Evolutionary conservation across 2,888 invertebrate genomes (phyloP), one percentile per base, ranked within the genome.

Genomic region (Diplolepis rosae): DNA sequence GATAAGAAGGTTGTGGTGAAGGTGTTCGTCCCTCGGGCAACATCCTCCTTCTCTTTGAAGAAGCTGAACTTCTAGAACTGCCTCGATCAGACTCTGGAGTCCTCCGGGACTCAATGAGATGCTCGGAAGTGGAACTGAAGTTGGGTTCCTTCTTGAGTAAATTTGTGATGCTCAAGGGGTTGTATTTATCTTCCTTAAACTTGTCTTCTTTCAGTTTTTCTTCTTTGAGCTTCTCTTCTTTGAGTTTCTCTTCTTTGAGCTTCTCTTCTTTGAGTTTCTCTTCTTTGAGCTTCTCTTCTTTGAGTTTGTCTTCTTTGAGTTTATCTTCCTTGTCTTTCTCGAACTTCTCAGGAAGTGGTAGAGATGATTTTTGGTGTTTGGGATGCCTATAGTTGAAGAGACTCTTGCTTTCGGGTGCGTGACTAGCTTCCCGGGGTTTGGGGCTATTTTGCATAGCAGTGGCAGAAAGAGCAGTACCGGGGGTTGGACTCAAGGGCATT

Each of bases 31-130:
- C 84, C 73, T 87, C 86, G 42, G 87, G 87, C 69, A 87, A 66
- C 88, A 86, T 87, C 77, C 86, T 79, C 72, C 80, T 81, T 78
- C 86, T 80, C 79, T 86, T 86, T 13, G 84, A 84, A n/a, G 87
- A 87, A 6, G 84, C 85, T 1, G 87, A 87, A 75, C 87, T 87
- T 67, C 79, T 78, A 30, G 87, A 87, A 72, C 87, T 87, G 13
- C 85, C 87, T 9, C 87, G 80, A 66, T 87, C 87, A 30, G 87
- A 92, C 81, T 92, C 93, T 5, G 93, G 91, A 52, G 90, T 89
- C 76, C 90, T 88, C 27, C 90, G 90, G 24, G 82, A 84, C 51
- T 87, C 88, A 39, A 80, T 80, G 71, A 90, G 89, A n/a, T 66
- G 69, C 32, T 75, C 67, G 39, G 77, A 70, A 27, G 79, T 75